Evolutionary conservation across 2,797 vertebrate genomes (phyloP).

Genomic region (Limnodromus scolopaceus): DNA sequence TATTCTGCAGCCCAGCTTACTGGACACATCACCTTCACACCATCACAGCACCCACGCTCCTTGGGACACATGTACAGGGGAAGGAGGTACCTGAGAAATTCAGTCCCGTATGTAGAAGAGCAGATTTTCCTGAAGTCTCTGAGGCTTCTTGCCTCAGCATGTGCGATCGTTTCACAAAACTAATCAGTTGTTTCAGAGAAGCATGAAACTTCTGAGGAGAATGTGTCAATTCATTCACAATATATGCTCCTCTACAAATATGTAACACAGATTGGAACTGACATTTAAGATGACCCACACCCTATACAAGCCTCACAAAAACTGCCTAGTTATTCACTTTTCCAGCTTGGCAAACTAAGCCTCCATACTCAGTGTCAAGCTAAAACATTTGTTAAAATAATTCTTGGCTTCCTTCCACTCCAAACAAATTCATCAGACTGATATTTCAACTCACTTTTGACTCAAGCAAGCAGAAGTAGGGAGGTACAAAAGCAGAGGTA

Average conservation of each 20-base stretch:
- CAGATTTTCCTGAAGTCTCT: neutral
- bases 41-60: rapidly evolving
- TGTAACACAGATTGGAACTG: neutral
- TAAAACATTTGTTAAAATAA: conserved; percentile 72
- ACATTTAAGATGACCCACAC: conserved; percentile 43
- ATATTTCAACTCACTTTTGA: conserved; percentile 55
- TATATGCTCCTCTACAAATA: neutral
- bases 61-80: rapidly evolving
- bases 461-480: conserved; percentile 1
- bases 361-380: conserved; percentile 26
- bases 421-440: conserved; percentile 59
- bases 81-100: neutral
- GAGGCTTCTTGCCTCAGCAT: neutral
- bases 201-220: neutral
- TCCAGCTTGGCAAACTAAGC: conserved; percentile 43
- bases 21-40: neutral
- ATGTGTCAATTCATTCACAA: neutral
- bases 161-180: neutral
- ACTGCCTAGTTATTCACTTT: conserved; percentile 43
- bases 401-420: conserved; percentile 74
- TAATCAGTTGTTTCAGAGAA: conserved; percentile 1
- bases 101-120: neutral
- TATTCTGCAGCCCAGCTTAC: neutral
- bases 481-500: neutral
- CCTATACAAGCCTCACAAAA: conserved; percentile 26